Evolutionary conservation across 2,888 invertebrate genomes (phyloP).

Genomic region (Ornithoptera alexandrae): DNA sequence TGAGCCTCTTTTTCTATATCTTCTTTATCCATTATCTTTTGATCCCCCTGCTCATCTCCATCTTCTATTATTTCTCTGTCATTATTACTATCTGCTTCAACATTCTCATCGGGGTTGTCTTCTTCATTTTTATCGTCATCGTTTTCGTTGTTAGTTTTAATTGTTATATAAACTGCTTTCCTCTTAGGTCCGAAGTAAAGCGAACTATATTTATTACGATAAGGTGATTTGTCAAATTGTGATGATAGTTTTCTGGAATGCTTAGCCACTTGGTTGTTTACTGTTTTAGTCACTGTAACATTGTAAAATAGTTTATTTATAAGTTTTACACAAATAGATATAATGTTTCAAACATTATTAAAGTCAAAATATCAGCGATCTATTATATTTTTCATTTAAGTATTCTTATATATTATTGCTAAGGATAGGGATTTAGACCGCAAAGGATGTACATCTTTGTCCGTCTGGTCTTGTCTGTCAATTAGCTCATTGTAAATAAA

Average conservation of each 20-base stretch:
- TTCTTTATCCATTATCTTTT: neutral
- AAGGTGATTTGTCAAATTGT: neutral
- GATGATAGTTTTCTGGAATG: neutral
- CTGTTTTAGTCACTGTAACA: slow-evolving; percentile 9
- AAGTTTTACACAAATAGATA: too few species aligned
- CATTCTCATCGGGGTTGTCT: neutral
- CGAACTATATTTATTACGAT: slow-evolving; percentile 6
- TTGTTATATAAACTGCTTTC: neutral
- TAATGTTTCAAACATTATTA: too few species aligned
- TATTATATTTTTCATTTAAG: too few species aligned
- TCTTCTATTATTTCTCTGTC: too few species aligned
- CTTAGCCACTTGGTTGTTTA: neutral
- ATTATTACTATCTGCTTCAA: too few species aligned
- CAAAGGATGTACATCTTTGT: too few species aligned
- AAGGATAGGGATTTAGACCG: too few species aligned
- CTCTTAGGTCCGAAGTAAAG: slow-evolving; percentile 16
- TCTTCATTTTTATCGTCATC: neutral
- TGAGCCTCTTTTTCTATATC: neutral
- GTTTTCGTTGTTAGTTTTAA: neutral
- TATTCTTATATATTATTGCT: too few species aligned
- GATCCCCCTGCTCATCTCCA: neutral
- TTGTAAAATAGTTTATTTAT: neutral
- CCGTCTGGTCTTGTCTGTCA: too few species aligned
- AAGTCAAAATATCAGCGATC: too few species aligned
- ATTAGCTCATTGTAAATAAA: too few species aligned